Base-by-base conservation (phyloP, 2,797 vertebrate species). In the Sebastes cheni region DNA sequence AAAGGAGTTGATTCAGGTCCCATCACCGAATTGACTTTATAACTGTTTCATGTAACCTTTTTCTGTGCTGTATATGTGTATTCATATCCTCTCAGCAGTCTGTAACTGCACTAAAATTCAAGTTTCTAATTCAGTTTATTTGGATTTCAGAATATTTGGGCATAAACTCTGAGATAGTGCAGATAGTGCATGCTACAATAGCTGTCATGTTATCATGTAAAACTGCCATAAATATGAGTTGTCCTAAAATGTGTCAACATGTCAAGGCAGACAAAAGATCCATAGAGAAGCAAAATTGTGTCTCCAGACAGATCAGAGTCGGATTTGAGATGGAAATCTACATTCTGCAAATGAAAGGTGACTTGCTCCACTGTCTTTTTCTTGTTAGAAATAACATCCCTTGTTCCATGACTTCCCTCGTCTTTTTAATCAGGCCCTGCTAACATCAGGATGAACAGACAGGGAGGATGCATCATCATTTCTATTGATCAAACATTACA, bases 401-500 rank as follows among this genome's bases (percentile, higher is more conserved):
- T 76, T n/a, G 30, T 36, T 74, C 32, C 32, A 36, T 72, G 12
- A 42, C 54, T 18, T 70, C 55, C 52, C 34, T 23, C 1, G 4
- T 59, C 59, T 59, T 52, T 71, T 70, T 39, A 56, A 62, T 71
- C 39, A 55, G n/a, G 20, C 36, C 20, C 34, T 4, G 42, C 64
- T 74, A 54, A 39, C 52, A 61, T 29, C 29, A 25, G 70, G 75
- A 68, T 86, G 83, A 73, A 82, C 42, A 34, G 54, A 62, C 70
- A 68, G 54, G 50, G 36, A 70, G 64, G 67, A 77, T 69, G 80
- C 82, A 80, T 85, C 74, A 82, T 85, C 68, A 86, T 77, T 83
- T 81, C 62, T 86, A 89, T 79, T 83, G 88, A 93, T 89, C 84
- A 89, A 85, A 89, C 74, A 90, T 82, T 81, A 83, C 85, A 82